Evolutionary conservation across 2,797 vertebrate genomes (phyloP).

Genomic region (Sebastes vulpes): DNA sequence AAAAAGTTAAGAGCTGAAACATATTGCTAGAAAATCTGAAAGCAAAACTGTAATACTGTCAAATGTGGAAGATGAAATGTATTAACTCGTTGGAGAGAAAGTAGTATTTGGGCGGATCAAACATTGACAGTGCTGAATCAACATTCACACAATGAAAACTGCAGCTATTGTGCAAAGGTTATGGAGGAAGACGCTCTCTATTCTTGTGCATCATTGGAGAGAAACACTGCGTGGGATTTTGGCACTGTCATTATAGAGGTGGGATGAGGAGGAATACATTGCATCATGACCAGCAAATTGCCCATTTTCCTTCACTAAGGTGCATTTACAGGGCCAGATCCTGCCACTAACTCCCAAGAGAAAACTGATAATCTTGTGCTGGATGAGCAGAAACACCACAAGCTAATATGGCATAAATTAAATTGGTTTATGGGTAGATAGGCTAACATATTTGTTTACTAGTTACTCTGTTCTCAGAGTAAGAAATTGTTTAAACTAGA

Average conservation of each 20-base stretch:
- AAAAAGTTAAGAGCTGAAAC: no score
- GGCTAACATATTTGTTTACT: slow-evolving; percentile 24
- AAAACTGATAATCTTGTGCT: slow-evolving; percentile 6
- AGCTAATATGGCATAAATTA: slow-evolving; percentile 28
- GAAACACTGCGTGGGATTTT: not conserved
- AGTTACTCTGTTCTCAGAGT: slow-evolving; percentile 16
- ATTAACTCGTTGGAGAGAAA: no score
- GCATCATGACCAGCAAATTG: slow-evolving; percentile 18
- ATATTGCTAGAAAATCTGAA: no score
- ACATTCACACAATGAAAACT: not conserved
- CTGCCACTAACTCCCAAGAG: not conserved
- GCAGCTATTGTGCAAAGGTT: not conserved
- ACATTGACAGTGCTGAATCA: no score
- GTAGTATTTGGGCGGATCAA: no score
- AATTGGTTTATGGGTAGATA: slow-evolving; percentile 2
- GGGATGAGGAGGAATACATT: slow-evolving; percentile 3
- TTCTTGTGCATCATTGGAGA: not conserved
- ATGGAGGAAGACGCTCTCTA: not conserved
- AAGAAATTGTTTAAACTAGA: slow-evolving; percentile 31
- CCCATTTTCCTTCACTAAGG: not conserved
- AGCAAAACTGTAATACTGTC: no score
- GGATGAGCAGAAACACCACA: slow-evolving; percentile 19
- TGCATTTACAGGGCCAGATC: not conserved
- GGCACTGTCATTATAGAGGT: not conserved
- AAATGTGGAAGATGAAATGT: no score